Evolutionary conservation across 2,888 invertebrate species (phyloP).

Genomic region (Nudaria mundana): DNA sequence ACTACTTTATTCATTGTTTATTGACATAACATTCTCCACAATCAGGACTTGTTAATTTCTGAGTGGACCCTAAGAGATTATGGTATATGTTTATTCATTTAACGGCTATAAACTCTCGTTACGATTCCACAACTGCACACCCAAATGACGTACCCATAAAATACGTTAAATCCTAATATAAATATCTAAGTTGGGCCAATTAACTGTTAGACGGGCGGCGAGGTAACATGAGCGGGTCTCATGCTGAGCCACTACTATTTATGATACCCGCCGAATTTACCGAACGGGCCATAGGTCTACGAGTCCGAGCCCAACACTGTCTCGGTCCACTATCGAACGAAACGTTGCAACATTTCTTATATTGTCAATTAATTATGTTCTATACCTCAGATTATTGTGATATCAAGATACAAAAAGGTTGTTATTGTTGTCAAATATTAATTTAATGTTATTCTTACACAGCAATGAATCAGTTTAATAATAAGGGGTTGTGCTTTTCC

Average conservation of each 20-base stretch:
- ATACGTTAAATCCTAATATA: conserved; percentile 46
- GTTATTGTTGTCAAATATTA: too few relatives aligned
- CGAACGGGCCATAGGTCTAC: conserved; percentile 8
- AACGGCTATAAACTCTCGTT: conserved; percentile 8
- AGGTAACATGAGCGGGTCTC: conserved; percentile 57
- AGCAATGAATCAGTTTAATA: too few relatives aligned
- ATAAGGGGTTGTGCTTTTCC: too few relatives aligned
- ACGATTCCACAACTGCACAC: conserved; percentile 9
- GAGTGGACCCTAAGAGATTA: neutral
- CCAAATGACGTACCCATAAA: conserved; percentile 17
- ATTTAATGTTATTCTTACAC: too few relatives aligned
- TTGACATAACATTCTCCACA: neutral
- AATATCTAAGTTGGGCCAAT: conserved; percentile 57
- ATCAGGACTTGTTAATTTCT: neutral
- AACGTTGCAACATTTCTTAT: neutral
- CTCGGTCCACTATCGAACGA: neutral
- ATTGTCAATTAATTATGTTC: neutral
- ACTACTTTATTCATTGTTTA: conserved; percentile 4
- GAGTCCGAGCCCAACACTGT: neutral
- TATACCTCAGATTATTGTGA: too few relatives aligned
- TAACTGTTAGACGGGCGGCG: conserved; percentile 42
- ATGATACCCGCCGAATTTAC: conserved; percentile 55
- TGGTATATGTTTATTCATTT: neutral
- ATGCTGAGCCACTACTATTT: conserved; percentile 60
- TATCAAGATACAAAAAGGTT: too few relatives aligned